phyloP scores from a whole-genome alignment of 2,797 vertebrate species.

The Platyrinchus mystaceus region DNA sequence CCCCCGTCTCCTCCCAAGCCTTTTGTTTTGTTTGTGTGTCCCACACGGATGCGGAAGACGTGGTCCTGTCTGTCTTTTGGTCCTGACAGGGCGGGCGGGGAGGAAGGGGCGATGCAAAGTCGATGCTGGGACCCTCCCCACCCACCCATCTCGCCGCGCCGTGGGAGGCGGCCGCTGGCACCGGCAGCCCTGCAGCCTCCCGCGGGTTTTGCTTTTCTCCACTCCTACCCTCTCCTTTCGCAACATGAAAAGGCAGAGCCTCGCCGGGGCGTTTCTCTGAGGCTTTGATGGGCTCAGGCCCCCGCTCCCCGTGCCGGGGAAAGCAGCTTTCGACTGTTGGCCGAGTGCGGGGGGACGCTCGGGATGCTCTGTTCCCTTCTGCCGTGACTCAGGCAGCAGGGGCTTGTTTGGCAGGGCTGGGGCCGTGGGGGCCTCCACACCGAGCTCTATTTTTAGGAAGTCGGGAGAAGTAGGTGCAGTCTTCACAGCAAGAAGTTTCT shows the following conservation, averaged over 20 bases:
- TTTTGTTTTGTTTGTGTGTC: not conserved
- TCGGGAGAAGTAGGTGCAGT: conserved; percentile 60
- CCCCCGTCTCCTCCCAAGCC: not conserved
- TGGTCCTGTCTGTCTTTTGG: not conserved
- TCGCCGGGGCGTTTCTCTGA: not conserved
- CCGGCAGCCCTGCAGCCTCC: conserved; percentile 13
- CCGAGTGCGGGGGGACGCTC: fast-evolving
- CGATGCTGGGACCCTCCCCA: conserved; percentile 49
- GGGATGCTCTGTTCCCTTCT: conserved; percentile 35
- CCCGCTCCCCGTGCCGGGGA: not conserved
- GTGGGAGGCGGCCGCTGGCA: conserved; percentile 51
- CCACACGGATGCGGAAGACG: not conserved
- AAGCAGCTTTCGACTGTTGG: not conserved
- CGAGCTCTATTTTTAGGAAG: conserved; percentile 74
- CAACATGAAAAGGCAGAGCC: conserved; percentile 64
- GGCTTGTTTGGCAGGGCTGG: not conserved
- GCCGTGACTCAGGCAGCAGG: conserved; percentile 65
- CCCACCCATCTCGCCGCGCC: not conserved
- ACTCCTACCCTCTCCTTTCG: conserved; percentile 55
- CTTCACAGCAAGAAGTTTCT: conserved; percentile 43
- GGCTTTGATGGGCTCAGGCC: conserved; percentile 54
- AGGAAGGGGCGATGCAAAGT: conserved; percentile 28
- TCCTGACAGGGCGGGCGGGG: not conserved
- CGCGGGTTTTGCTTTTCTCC: conserved; percentile 44
- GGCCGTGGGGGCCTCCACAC: conserved; percentile 25